phyloP scores from a whole-genome alignment of 30 jellyfish, hydroid and myxozoan genomes.

The Clytia hemisphaerica region DNA sequence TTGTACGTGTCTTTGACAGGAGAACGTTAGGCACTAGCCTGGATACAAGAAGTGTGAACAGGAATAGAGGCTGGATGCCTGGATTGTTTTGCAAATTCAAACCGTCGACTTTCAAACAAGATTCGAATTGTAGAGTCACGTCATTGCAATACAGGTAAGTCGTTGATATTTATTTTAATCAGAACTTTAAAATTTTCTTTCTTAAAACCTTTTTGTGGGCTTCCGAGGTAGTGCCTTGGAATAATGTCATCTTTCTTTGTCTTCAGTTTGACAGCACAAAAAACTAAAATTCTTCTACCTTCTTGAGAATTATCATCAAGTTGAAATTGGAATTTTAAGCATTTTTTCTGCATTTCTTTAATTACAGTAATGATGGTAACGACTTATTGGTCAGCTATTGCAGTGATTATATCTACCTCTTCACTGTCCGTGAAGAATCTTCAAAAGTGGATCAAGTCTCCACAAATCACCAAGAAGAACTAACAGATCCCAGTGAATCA shows the following conservation, averaged over 20 bases:
- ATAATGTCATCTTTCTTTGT: too few relatives aligned
- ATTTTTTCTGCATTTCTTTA: not conserved
- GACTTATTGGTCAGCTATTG: constrained; percentile 73
- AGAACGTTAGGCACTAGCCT: constrained; percentile 40
- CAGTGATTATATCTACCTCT: constrained; percentile 63
- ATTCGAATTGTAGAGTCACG: constrained; percentile 54
- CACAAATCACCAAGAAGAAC: too few relatives aligned
- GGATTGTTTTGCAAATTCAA: constrained; percentile 43
- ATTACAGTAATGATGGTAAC: constrained; percentile 54
- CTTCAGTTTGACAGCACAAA: too few relatives aligned
- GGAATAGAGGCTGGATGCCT: constrained; percentile 12
- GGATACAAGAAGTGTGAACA: constrained; percentile 20
- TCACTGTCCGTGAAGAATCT: constrained; percentile 32
- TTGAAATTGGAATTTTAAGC: not conserved
- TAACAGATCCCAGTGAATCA: too few relatives aligned
- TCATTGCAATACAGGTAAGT: constrained; percentile 72
- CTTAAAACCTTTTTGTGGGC: not conserved
- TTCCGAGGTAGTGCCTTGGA: not conserved
- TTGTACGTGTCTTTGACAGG: constrained; percentile 58
- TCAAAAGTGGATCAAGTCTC: constrained; percentile 2
- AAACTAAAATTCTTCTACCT: not conserved
- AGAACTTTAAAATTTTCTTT: not conserved
- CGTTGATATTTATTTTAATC: not conserved
- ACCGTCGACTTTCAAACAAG: constrained; percentile 50
- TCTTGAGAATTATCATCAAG: too few relatives aligned